phyloP scores from a whole-genome alignment of 2,113 vertebrate species.

The Morone saxatilis region DNA sequence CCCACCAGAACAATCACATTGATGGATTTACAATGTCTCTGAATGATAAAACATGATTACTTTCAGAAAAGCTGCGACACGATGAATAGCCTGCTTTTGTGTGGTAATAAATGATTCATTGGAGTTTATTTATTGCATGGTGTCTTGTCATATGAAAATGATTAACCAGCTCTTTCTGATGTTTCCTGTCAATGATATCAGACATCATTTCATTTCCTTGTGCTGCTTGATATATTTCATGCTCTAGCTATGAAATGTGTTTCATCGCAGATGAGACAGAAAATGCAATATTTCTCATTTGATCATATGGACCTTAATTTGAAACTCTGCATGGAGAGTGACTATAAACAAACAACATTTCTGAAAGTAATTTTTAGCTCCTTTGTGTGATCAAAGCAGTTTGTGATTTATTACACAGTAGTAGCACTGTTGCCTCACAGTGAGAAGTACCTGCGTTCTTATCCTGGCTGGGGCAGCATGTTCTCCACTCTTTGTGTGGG shows the following conservation, averaged over 20 bases:
- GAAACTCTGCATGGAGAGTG: constrained; percentile 20
- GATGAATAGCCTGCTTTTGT: constrained; percentile 60
- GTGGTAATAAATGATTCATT: constrained; percentile 72
- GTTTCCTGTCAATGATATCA: constrained; percentile 71
- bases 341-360: constrained; percentile 6
- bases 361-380: constrained; percentile 8
- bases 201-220: constrained; percentile 75
- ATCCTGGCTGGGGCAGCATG: too few species aligned
- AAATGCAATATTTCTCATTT: constrained; percentile 52
- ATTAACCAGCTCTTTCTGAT: constrained; percentile 71
- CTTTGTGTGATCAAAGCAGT: constrained; percentile 24
- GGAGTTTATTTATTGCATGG: constrained; percentile 67
- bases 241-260: constrained; percentile 54
- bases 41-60: constrained; percentile 74
- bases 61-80: constrained; percentile 47
- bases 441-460: too few species aligned
- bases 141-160: constrained; percentile 75
- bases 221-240: constrained; percentile 55
- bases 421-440: too few species aligned
- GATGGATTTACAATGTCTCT: constrained; percentile 63
- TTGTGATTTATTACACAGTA: constrained; percentile 14
- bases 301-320: constrained; percentile 41
- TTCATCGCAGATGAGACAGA: constrained; percentile 58
- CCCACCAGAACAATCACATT: constrained; percentile 65
- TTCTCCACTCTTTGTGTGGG: too few species aligned